Conservation (phyloP, 2,113 vertebrate genomes). For the Melanocharis versteri region DNA sequence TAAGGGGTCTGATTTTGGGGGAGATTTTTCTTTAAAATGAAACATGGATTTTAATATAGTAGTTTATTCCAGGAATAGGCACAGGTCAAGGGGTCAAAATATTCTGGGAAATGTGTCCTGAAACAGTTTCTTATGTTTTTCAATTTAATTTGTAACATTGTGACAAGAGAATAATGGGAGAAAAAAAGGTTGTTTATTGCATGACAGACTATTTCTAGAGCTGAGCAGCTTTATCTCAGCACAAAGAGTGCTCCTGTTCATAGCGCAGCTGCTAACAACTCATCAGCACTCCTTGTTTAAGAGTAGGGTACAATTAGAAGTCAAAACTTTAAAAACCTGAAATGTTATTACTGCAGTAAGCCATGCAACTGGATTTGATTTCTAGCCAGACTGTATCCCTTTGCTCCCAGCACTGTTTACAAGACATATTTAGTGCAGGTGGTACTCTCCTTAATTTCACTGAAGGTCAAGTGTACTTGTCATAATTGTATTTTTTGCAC, state of each 20-base stretch:
- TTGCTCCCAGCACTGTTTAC: constrained; percentile 30
- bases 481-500: constrained; percentile 53
- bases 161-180: neutral
- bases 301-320: neutral
- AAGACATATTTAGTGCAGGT: constrained; percentile 50
- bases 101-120: neutral
- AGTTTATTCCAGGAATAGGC: neutral
- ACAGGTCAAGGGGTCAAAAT: neutral
- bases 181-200: neutral
- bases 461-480: constrained; percentile 58
- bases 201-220: neutral
- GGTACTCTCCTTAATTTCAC: constrained; percentile 46
- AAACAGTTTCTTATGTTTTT: neutral
- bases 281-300: constrained; percentile 14
- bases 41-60: neutral
- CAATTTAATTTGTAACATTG: neutral
- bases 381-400: neutral
- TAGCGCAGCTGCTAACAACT: constrained; percentile 31
- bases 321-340: neutral
- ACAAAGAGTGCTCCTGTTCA: constrained; percentile 1
- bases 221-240: neutral
- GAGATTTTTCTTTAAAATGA: neutral
- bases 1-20: neutral
- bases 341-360: neutral
- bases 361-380: constrained; percentile 19